Evolutionary conservation across 2,888 invertebrate species (phyloP).

Genomic region (Arge pagana): DNA sequence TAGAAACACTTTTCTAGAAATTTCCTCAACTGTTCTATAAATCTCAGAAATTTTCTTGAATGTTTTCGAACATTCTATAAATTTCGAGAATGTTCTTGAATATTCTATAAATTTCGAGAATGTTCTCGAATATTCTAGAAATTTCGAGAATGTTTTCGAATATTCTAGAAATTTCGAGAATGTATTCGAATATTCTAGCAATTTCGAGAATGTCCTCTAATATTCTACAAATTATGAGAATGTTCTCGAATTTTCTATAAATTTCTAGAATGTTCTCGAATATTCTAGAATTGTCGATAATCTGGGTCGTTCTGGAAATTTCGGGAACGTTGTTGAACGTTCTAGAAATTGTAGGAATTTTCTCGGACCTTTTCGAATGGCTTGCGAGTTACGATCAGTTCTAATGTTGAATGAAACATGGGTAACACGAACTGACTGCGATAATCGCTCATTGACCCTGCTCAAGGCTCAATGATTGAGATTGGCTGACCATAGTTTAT

Average conservation of each 20-base stretch:
- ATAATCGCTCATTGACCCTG: too few relatives aligned
- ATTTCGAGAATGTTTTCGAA: too few relatives aligned
- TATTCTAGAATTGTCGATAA: background rate
- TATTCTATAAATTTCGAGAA: background rate
- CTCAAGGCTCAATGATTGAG: too few relatives aligned
- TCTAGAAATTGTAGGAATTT: background rate
- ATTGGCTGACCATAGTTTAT: too few relatives aligned
- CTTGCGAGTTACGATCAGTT: background rate
- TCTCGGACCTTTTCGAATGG: background rate
- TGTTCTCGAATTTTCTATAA: background rate
- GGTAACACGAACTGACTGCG: too few relatives aligned
- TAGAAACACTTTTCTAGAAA: background rate
- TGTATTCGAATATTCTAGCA: background rate
- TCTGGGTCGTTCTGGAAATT: background rate
- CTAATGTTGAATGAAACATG: too few relatives aligned
- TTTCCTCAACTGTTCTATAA: background rate
- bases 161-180: too few relatives aligned
- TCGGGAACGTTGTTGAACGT: background rate
- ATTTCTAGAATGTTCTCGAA: background rate
- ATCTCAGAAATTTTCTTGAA: background rate
- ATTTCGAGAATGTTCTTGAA: background rate
- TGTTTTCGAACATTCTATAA: background rate
- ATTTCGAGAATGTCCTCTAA: background rate
- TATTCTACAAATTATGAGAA: background rate
- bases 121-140: too few relatives aligned